phyloP scores from a whole-genome alignment of 2,888 invertebrate species.

The Thelaira solivaga region DNA sequence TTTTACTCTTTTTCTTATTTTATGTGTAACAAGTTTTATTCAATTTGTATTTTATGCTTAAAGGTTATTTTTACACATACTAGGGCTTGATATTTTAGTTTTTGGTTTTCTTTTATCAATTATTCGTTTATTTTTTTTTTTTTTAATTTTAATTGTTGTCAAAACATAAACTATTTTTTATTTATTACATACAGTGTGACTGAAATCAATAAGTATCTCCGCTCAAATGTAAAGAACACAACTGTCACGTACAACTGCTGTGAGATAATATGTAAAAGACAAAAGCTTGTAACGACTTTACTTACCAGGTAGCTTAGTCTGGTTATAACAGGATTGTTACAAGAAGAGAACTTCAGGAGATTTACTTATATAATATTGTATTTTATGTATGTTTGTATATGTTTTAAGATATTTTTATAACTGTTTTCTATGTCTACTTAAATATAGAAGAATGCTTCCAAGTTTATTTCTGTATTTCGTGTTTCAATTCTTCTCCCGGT shows the following conservation, averaged over 20 bases:
- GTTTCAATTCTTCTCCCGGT: too few species aligned
- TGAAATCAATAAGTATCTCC: constrained; percentile 59
- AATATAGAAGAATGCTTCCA: too few species aligned
- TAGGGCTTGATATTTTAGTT: constrained; percentile 11
- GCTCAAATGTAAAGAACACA: constrained; percentile 51
- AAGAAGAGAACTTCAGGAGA: too few species aligned
- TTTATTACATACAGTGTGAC: constrained; percentile 35
- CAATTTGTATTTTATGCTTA: constrained; percentile 28
- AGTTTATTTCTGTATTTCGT: too few species aligned
- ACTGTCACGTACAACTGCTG: background rate
- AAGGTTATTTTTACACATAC: too few species aligned
- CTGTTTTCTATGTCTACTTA: too few species aligned
- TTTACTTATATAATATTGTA: too few species aligned
- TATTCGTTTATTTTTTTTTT: background rate
- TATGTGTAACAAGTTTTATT: constrained; percentile 31
- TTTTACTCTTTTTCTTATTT: constrained; percentile 26
- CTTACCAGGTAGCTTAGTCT: too few species aligned
- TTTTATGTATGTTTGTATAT: too few species aligned
- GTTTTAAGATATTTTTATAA: too few species aligned
- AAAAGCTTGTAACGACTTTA: constrained; percentile 31
- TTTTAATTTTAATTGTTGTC: constrained; percentile 49
- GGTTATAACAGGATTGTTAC: too few species aligned
- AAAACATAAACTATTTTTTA: constrained; percentile 44
- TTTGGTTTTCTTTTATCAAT: too few species aligned
- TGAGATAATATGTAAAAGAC: background rate